Base-by-base conservation (phyloP, 1,140 invertebrate species). In the Ceratina australensis region DNA sequence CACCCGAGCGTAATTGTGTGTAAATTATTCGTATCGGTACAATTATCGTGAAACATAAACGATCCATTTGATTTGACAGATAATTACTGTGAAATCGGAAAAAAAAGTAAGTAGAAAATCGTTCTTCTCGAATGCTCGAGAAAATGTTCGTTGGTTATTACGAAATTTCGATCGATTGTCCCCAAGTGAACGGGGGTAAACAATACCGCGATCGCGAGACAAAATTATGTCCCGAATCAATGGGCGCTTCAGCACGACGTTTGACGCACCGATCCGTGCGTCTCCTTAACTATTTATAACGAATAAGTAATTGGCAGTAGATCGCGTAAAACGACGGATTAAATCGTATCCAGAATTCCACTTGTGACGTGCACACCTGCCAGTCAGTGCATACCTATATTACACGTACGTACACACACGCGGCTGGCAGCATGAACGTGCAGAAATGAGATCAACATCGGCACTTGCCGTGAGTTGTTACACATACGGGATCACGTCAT, bases 321-420 rank as follows among this genome's bases (percentile, higher is more conserved):
- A 69, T 61, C 22, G 20, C 8, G 47, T 20, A 22, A 76, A 76
- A 69, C n/a, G 22, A n/a, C 16, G 13, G 20, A 1, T 28, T 50
- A 16, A 49, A 49, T 28, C 20, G 22, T 52, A 56, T 63, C 49
- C 22, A 5, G 8, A 42, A 10, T 42, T 8, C 3, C 8, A 42
- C 33, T 42, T 42, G 5, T 42, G 33, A 3, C 33, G 33, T 42
- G 33, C 33, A 42, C 33, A 42, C 33, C 33, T 42, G 33, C 33
- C 33, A 42, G 33, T 42, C 33, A 42, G 33, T 42, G 33, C 33
- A 10, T 42, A 42, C 33, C 33, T 42, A 42, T 42, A 42, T 7
- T 42, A 65, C 15, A n/a, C 13, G 3, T 16, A 13, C 16, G 1
- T 20, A 5, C 22, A 67, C 3, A 16, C 2, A 33, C 26, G 12